Base-by-base conservation (phyloP, 2,797 vertebrate species). In the Calcarius lapponicus region DNA sequence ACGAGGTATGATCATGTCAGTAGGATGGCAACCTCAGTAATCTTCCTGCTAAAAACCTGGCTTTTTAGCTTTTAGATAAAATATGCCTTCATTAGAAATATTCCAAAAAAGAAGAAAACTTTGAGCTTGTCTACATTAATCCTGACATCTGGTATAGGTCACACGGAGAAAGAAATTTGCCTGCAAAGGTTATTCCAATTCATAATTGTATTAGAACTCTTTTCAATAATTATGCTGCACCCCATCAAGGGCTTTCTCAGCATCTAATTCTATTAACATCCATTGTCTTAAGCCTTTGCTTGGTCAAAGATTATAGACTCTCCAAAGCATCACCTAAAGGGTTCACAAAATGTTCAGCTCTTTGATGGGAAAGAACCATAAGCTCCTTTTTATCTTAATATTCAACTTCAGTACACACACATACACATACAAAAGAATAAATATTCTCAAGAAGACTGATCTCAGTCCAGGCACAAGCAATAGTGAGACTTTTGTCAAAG, bases 331-430 rank as follows among this genome's bases (percentile, higher is more conserved):
- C 88, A 76, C 83, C 78, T 90, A 17, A 67, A 92, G 62, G 57
- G 80, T 36, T 86, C 80, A 84, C 28, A 28, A 47, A 71, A 34
- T 2, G 13, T 79, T 88, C 62, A 60, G 43, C 11, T 91, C 48
- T 95, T 90, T 84, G 71, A 74, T 84, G 64, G 88, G 51, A 66
- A 88, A 56, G 53, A 88, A 69, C 36, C 56, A 84, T 91, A 62
- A 86, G 10, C 58, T 92, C 51, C 21, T 75, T 88, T 92, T 70
- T 66, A 42, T 91, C 66, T 73, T 72, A 92, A 86, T 86, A 70
- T 86, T 86, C 76, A 64, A 21, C 56, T 94, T 79, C 62, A 72
- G 5, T 51, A 32, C 32, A 75, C 32, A 57, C 17, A 43, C 22
- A 64, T 11, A 69, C 2, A 40, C 22, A 62, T 1, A 66, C 6